Evolutionary conservation across 2,113 vertebrate species (phyloP).

Genomic region (Myrmophylax atrothorax): DNA sequence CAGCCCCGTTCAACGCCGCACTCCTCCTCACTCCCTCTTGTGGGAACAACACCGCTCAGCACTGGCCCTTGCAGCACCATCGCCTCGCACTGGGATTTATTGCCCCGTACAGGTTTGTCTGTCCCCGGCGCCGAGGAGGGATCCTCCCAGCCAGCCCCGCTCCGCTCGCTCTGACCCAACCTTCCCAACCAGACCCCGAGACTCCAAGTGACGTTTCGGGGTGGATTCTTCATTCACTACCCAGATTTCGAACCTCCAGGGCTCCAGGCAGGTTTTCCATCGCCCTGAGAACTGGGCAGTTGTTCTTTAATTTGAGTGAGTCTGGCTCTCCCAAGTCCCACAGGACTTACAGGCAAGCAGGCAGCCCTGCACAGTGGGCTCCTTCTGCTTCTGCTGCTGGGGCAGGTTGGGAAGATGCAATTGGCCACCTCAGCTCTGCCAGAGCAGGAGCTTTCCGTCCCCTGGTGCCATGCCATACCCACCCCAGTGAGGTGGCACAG

Average conservation of each 20-base stretch:
- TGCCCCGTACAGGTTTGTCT: background rate
- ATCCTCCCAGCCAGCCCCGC: background rate
- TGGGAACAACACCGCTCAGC: background rate
- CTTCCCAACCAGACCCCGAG: fast-evolving
- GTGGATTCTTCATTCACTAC: background rate
- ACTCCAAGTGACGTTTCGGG: background rate
- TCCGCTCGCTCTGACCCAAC: background rate
- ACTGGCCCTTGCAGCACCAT: background rate
- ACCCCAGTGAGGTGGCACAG: background rate
- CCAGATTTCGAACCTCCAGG: background rate
- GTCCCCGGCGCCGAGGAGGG: background rate
- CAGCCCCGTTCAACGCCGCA: fast-evolving
- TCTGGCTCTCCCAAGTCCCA: fast-evolving
- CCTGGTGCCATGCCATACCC: fast-evolving
- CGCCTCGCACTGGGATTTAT: background rate
- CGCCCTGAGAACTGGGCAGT: fast-evolving
- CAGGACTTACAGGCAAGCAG: fast-evolving
- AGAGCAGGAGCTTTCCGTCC: background rate
- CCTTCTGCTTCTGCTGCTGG: background rate
- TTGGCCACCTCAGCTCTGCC: fast-evolving
- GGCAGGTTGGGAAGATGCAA: background rate
- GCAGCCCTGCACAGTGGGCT: background rate
- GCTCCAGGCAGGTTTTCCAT: background rate
- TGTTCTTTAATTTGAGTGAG: fast-evolving
- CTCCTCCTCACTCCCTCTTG: background rate